phyloP scores from a whole-genome alignment of 2,797 vertebrate species.

The Galago senegalensis region DNA sequence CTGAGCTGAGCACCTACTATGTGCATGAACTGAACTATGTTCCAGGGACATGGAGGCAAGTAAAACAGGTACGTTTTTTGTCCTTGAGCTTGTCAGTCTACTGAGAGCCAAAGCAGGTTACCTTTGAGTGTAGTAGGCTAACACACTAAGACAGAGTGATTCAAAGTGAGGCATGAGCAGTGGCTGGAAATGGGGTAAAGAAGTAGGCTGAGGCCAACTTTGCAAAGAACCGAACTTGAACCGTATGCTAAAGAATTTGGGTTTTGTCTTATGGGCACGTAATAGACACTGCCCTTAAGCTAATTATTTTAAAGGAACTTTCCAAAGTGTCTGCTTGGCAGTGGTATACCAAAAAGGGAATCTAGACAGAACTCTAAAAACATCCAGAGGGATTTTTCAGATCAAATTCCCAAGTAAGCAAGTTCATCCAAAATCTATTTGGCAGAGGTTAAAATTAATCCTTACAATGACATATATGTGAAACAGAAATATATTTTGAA shows the following conservation, averaged over 20 bases:
- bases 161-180: not conserved
- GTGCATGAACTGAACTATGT: not conserved
- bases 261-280: not conserved
- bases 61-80: not conserved
- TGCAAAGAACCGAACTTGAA: not conserved
- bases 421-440: slow-evolving; percentile 46
- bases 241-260: not conserved
- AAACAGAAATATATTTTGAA: slow-evolving; percentile 3
- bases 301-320: slow-evolving; percentile 63
- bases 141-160: not conserved
- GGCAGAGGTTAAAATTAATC: slow-evolving; percentile 48
- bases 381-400: slow-evolving; percentile 62
- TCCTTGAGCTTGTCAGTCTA: not conserved
- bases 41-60: not conserved
- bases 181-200: not conserved
- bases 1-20: not conserved
- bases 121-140: not conserved
- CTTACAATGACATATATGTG: slow-evolving; percentile 13
- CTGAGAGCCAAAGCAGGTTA: not conserved
- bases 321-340: slow-evolving; percentile 48
- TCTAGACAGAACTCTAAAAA: slow-evolving; percentile 71
- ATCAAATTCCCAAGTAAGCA: slow-evolving; percentile 62
- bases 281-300: not conserved
- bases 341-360: slow-evolving; percentile 7
- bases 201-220: not conserved